A percentile compares a stretch with the other conserved stretches of the same genome.
Conservation (phyloP, 2,888 invertebrate genomes). For the Pterostichus niger region DNA sequence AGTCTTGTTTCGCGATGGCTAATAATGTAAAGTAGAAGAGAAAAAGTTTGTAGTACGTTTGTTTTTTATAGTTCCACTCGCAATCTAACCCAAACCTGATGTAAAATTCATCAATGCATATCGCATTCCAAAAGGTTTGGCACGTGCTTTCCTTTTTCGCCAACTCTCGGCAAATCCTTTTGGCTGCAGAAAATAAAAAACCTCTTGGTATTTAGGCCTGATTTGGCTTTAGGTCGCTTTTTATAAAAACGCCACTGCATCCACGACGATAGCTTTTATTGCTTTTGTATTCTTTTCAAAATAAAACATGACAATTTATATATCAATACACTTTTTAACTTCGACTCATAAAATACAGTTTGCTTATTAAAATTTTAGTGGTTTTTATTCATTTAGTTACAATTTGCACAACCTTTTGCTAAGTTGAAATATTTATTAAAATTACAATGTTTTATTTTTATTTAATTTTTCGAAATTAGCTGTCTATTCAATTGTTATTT, state of each 20-base stretch:
- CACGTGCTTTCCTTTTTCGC: conserved; percentile 64
- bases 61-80: conserved; percentile 7
- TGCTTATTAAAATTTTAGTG: no score
- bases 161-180: conserved; percentile 62
- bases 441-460: no score
- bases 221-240: conserved; percentile 61
- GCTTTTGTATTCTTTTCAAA: conserved; percentile 20
- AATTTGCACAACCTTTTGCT: no score
- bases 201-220: conserved; percentile 62
- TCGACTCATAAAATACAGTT: not conserved
- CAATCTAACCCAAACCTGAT: conserved; percentile 53
- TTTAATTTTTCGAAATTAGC: no score
- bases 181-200: conserved; percentile 36
- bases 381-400: no score
- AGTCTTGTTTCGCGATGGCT: not conserved
- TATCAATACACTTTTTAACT: conserved; percentile 20
- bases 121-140: conserved; percentile 62
- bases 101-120: conserved; percentile 66
- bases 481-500: no score
- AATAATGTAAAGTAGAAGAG: conserved; percentile 21
- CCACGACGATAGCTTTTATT: conserved; percentile 28
- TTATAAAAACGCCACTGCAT: conserved; percentile 34
- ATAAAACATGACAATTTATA: conserved; percentile 41
- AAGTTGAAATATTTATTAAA: no score
- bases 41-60: conserved; percentile 29